Evolutionary conservation across 2,113 vertebrate genomes (phyloP).

Genomic region (Trematocara unimaculatum): DNA sequence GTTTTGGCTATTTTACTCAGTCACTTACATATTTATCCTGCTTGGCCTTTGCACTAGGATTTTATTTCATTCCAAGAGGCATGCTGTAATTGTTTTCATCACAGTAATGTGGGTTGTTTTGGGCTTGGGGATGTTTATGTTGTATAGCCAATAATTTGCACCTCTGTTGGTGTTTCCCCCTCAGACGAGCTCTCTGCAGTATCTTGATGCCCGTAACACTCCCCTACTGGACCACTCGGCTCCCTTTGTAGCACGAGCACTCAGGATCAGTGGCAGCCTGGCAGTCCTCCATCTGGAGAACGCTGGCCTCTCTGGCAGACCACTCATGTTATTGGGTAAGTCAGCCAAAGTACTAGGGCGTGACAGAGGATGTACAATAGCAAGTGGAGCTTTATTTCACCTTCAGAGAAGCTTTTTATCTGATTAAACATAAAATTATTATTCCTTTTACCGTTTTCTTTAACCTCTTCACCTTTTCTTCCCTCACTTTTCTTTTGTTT

Average conservation of each 20-base stretch:
- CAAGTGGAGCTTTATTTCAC: neutral
- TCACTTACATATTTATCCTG: neutral
- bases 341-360: neutral
- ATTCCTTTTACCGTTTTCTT: neutral
- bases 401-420: neutral
- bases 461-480: neutral
- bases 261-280: conserved; percentile 91
- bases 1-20: neutral
- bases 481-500: neutral
- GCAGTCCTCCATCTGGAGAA: conserved; percentile 88
- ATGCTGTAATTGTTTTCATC: neutral
- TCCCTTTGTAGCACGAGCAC: conserved; percentile 88
- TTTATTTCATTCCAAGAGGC: neutral
- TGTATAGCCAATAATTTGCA: neutral
- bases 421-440: neutral
- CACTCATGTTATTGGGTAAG: conserved; percentile 91
- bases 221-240: conserved; percentile 88
- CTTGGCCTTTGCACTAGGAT: neutral
- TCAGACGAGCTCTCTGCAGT: conserved; percentile 90
- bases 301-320: conserved; percentile 82
- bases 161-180: neutral
- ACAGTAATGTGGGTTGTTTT: neutral
- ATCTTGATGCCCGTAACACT: conserved; percentile 86
- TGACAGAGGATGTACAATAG: neutral
- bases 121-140: neutral